Evolutionary conservation across 2,113 vertebrate genomes (phyloP).

Genomic region (Phaetusa simplex): DNA sequence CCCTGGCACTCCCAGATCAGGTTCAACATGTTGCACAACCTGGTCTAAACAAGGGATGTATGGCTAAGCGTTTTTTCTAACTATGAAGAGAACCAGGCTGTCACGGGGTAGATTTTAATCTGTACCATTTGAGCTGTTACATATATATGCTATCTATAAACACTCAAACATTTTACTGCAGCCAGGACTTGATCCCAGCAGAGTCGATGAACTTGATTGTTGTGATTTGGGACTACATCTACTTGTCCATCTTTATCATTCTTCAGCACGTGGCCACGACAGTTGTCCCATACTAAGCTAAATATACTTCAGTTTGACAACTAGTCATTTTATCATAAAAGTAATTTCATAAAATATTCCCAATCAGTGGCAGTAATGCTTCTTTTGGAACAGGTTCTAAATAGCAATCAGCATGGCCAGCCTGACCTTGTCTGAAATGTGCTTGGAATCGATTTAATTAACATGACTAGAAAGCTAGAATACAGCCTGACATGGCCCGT

Average conservation of each 20-base stretch:
- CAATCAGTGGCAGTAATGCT: neutral
- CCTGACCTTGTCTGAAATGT: conserved; percentile 3
- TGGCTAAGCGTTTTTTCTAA: neutral
- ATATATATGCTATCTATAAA: neutral
- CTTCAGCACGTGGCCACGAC: neutral
- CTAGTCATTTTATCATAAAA: neutral
- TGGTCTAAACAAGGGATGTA: neutral
- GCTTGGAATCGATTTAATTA: neutral
- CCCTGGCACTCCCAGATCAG: neutral
- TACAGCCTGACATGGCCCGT: neutral
- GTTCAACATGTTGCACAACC: neutral
- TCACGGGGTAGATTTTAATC: neutral
- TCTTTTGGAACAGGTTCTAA: conserved; percentile 29
- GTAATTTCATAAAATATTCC: neutral
- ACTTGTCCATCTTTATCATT: neutral
- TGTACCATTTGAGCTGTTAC: neutral
- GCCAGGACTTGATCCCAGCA: neutral
- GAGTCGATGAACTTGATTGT: neutral
- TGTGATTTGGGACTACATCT: neutral
- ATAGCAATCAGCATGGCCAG: neutral
- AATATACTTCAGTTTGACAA: neutral
- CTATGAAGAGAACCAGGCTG: neutral
- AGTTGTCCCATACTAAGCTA: neutral
- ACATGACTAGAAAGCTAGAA: neutral
- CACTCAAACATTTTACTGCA: neutral